A percentile compares a stretch with the other conserved stretches of the same genome.
Conservation (phyloP, 2,888 invertebrate genomes). For the Amaurobius ferox region DNA sequence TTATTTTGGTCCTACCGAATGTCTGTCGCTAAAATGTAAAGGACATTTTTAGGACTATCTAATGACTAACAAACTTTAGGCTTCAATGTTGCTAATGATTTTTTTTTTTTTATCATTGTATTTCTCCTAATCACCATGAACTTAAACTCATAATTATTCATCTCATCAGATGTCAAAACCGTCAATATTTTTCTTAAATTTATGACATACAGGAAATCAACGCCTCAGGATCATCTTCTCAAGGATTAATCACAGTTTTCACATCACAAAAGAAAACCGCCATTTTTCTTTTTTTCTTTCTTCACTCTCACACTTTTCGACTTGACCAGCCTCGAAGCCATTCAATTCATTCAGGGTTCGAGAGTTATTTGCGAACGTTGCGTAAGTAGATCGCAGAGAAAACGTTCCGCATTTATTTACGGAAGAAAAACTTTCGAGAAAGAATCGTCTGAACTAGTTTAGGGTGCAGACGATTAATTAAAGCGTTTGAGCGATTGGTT, state of each 20-base stretch:
- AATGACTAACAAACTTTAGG: too few relatives aligned
- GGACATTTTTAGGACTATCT: too few relatives aligned
- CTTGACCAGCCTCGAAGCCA: background rate
- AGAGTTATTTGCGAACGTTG: constrained; percentile 2
- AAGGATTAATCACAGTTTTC: background rate
- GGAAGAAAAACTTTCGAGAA: background rate
- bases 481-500: constrained; percentile 1
- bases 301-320: background rate
- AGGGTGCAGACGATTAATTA: constrained; percentile 11
- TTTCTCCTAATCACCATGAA: too few relatives aligned
- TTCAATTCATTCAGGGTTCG: background rate
- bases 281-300: background rate
- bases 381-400: background rate
- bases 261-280: background rate
- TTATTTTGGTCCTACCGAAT: too few relatives aligned
- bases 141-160: too few relatives aligned
- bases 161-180: too few relatives aligned
- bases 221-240: background rate
- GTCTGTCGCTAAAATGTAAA: too few relatives aligned
- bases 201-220: too few relatives aligned
- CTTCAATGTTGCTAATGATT: too few relatives aligned
- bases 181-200: too few relatives aligned
- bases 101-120: too few relatives aligned
- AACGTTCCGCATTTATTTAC: constrained; percentile 13
- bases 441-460: constrained; percentile 11